Percentiles rank a stretch among this genome's conserved stretches.
Conservation (phyloP, 1,140 invertebrate genomes). For the Psix sp. region DNA sequence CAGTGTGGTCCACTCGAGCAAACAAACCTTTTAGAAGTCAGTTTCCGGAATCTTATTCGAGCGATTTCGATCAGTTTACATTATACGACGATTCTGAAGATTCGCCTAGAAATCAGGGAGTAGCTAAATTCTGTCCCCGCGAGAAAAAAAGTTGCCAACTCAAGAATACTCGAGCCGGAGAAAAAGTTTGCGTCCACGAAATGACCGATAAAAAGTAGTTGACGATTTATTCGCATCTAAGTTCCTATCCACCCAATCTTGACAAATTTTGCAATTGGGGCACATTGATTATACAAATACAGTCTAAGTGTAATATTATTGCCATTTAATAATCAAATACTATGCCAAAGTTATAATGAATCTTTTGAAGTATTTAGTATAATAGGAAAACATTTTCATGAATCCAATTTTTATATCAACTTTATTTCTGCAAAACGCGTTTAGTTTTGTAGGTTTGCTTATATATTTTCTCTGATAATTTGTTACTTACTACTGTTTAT, state of each 20-base stretch:
- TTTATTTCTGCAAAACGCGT: background rate
- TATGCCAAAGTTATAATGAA: background rate
- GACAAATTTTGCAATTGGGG: slow-evolving; percentile 4
- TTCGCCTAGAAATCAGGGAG: background rate
- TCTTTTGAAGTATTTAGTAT: too few relatives aligned
- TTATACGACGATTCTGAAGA: slow-evolving; percentile 28
- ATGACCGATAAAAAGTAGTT: slow-evolving; percentile 47
- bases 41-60: slow-evolving; percentile 20
- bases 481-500: too few relatives aligned
- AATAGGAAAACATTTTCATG: too few relatives aligned
- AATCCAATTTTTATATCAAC: too few relatives aligned
- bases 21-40: background rate
- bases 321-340: slow-evolving; percentile 18
- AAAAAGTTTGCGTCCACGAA: slow-evolving; percentile 53
- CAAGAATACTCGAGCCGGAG: slow-evolving; percentile 21
- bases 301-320: slow-evolving; percentile 1
- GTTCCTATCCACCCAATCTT: slow-evolving; percentile 8
- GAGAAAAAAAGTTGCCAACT: slow-evolving; percentile 25
- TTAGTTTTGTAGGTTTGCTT: too few relatives aligned
- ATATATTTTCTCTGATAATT: too few relatives aligned
- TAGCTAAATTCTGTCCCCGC: slow-evolving; percentile 15
- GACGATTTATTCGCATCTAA: slow-evolving; percentile 10
- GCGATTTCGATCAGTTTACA: slow-evolving; percentile 8
- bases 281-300: slow-evolving; percentile 25
- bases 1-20: slow-evolving; percentile 17